These are phyloP conservation scores for Eucera pruinosa DNA, from an alignment of 2,888 invertebrate genomes.

Conservation along the genomic window DNA sequence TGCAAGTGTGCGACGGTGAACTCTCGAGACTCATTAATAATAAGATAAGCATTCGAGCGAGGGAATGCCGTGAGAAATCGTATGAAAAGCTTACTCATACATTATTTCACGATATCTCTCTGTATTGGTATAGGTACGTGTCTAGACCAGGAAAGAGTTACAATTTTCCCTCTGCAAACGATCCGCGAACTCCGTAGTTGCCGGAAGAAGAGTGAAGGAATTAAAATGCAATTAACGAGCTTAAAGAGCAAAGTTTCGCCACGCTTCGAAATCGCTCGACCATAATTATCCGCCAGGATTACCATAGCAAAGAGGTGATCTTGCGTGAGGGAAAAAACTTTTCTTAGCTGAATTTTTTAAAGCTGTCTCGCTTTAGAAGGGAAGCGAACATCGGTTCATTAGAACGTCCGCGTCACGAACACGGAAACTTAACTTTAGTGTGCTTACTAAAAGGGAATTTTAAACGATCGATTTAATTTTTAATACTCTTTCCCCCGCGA, in stretches of 20 bases:
- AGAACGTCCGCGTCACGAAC: not conserved
- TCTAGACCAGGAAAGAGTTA: not conserved
- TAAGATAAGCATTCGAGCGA: too few relatives aligned
- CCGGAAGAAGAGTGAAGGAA: constrained; percentile 25
- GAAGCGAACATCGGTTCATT: constrained; percentile 10
- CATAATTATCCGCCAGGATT: constrained; percentile 45
- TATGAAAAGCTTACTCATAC: too few relatives aligned
- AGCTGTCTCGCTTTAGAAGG: not conserved
- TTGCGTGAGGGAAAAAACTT: constrained; percentile 23
- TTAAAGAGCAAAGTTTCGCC: constrained; percentile 35
- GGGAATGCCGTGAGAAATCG: not conserved
- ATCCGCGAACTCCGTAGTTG: not conserved
- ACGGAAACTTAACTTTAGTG: not conserved
- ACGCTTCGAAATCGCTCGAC: constrained; percentile 19
- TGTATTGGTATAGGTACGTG: not conserved
- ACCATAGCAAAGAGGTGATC: constrained; percentile 46
- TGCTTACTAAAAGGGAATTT: not conserved
- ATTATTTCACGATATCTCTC: not conserved
- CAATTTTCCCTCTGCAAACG: not conserved
- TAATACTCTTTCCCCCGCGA: not conserved
- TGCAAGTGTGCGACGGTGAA: too few relatives aligned
- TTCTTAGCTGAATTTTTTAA: constrained; percentile 21
- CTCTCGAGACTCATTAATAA: too few relatives aligned
- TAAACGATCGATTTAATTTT: constrained; percentile 2
- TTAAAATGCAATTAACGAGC: constrained; percentile 47